Evolutionary conservation across 2,888 invertebrate species (phyloP), one percentile per base, ranked within the genome.

Genomic region (Melieria picta): DNA sequence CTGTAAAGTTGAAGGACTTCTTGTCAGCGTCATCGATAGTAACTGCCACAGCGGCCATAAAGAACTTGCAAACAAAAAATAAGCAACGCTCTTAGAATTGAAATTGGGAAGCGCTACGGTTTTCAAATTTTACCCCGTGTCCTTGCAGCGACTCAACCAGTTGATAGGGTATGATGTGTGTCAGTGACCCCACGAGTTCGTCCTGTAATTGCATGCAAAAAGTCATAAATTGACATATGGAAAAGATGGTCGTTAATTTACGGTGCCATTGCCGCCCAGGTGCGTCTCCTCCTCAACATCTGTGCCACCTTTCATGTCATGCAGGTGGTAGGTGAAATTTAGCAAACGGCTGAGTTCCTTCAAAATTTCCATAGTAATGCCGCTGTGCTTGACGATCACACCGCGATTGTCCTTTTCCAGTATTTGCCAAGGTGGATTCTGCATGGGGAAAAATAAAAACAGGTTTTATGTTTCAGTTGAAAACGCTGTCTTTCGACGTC

Each of bases 401-500:
- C 84, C 85, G 3, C 89, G 88, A 65, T 89, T 89, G 77, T 92
- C 91, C 0, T 87, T 85, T 64, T 88, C 88, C 3, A 94, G 83
- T 50, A 93, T 92, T 81, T 95, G 94, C 95, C 96, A 96, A 0
- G 96, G 96, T 0, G 96, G 95, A 87, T 93, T 94, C 96, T 96
- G 73, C 73, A 74, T n/a, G 43, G 4, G 10, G 3, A 45, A 45
- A 16, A 48, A 42, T 0, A 4, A 50, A 61, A 13, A 56, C 10
- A 10, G 0, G 16, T 16, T 55, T 47, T 46, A 65, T 6, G 47
- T 45, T 63, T 46, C 30, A 11, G 10, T 50, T 7, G 47, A 56
- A 5, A 16, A 48, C 1, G 10, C 46, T 30, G 16, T 46, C 5
- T 16, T 16, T 61, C 9, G 11, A 4, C n/a, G n/a, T 62, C n/a